phyloP scores from a whole-genome alignment of 2,113 vertebrate species.

The Phalacrocorax carbo region DNA sequence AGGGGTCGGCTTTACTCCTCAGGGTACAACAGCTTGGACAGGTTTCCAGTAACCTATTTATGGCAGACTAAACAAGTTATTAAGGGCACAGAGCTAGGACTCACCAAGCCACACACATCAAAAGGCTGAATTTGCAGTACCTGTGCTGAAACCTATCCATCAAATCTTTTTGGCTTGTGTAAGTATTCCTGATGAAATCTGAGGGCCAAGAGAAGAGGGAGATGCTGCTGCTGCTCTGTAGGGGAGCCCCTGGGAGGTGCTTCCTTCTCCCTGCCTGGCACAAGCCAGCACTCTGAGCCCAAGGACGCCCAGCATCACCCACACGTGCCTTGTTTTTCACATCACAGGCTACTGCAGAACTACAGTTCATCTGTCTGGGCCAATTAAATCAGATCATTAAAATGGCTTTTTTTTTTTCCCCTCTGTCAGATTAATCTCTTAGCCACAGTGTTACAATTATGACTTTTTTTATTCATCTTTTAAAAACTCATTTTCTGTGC shows the following conservation, averaged over 20 bases:
- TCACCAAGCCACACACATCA: fast-evolving
- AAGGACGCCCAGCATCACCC: background rate
- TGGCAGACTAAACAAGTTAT: background rate
- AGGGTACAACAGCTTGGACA: background rate
- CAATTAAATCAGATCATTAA: background rate
- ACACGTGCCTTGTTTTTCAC: fast-evolving
- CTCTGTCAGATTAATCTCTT: background rate
- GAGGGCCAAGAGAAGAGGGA: background rate
- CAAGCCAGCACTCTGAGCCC: background rate
- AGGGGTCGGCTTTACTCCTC: background rate
- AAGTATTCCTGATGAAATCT: background rate
- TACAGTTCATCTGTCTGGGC: background rate
- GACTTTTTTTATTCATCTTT: background rate
- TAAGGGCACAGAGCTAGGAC: background rate
- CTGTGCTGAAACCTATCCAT: background rate
- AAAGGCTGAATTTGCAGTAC: background rate
- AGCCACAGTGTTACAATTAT: background rate
- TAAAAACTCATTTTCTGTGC: background rate
- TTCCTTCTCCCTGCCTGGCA: background rate
- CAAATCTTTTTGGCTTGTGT: background rate
- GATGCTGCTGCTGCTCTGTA: background rate
- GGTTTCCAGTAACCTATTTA: background rate
- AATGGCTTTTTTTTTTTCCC: background rate
- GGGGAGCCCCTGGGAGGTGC: background rate
- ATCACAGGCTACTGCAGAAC: background rate